These are phyloP conservation scores for Leptoteleia sp. DNA, from an alignment of 1,140 invertebrate species.

Conservation along the genomic window DNA sequence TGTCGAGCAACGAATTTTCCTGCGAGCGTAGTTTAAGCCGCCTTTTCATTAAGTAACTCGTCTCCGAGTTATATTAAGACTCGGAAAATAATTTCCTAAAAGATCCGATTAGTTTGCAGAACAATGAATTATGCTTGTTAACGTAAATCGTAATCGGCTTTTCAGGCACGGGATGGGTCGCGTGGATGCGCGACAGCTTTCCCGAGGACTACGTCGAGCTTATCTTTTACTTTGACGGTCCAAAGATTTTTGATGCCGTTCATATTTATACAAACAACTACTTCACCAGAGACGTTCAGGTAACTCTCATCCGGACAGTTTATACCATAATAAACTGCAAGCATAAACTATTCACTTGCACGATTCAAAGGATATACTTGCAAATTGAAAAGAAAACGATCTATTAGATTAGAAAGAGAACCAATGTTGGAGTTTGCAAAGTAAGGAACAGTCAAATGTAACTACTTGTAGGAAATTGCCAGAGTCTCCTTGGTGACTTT, in stretches of 20 bases:
- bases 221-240: conserved; percentile 86
- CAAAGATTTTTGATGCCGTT: conserved; percentile 85
- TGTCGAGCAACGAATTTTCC: conserved; percentile 51
- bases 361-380: too few relatives aligned
- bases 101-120: conserved; percentile 13
- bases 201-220: conserved; percentile 82
- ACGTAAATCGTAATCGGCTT: conserved; percentile 40
- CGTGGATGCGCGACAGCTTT: conserved; percentile 86
- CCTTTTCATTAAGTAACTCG: conserved; percentile 46
- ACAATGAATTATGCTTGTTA: conserved; percentile 33
- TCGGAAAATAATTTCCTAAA: conserved; percentile 42
- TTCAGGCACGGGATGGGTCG: conserved; percentile 89
- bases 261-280: conserved; percentile 88
- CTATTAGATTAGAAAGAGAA: too few relatives aligned
- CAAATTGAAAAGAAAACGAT: too few relatives aligned
- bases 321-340: too few relatives aligned
- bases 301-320: too few relatives aligned
- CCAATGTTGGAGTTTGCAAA: too few relatives aligned
- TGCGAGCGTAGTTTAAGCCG: conserved; percentile 21
- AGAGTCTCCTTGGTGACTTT: too few relatives aligned
- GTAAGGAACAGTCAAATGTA: too few relatives aligned
- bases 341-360: too few relatives aligned
- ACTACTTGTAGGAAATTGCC: too few relatives aligned
- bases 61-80: conserved; percentile 15
- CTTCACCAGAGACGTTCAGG: conserved; percentile 85